A percentile compares a stretch with the other conserved stretches of the same genome.
Evolutionary conservation across 2,113 vertebrate species (phyloP).

Genomic region (Pteruthius melanotis): DNA sequence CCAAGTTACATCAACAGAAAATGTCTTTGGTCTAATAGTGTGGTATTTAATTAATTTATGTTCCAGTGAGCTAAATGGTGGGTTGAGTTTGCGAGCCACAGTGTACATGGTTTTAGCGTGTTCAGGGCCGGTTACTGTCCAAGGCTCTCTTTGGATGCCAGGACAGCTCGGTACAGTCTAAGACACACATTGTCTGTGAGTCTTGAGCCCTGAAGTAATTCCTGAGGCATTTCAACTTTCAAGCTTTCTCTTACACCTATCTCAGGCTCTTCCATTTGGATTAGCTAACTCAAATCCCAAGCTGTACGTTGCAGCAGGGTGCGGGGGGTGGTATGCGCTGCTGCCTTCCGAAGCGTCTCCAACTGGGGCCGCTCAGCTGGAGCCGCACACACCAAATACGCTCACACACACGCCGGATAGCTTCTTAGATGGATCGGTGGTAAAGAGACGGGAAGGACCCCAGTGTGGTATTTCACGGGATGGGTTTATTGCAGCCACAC

Average conservation of each 20-base stretch:
- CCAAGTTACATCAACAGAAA: not conserved
- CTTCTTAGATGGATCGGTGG: too few relatives aligned
- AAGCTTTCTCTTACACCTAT: not conserved
- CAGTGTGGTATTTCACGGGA: too few relatives aligned
- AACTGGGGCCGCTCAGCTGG: too few relatives aligned
- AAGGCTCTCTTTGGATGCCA: not conserved
- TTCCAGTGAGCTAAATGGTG: not conserved
- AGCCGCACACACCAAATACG: too few relatives aligned
- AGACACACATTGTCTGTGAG: rapidly evolving
- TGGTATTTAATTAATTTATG: not conserved
- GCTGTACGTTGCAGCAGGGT: not conserved
- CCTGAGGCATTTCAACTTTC: not conserved
- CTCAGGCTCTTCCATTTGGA: not conserved
- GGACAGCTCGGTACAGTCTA: not conserved
- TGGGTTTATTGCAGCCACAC: too few relatives aligned
- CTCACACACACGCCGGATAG: too few relatives aligned
- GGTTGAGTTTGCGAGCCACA: not conserved
- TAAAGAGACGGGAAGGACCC: too few relatives aligned
- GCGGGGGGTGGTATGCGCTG: too few relatives aligned
- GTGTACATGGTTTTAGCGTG: not conserved
- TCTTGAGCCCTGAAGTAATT: not conserved
- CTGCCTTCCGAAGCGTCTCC: too few relatives aligned
- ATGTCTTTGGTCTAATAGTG: not conserved
- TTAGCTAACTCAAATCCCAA: not conserved
- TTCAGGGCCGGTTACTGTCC: not conserved